phyloP scores from a whole-genome alignment of 2,888 invertebrate species.

The Amiota minor region DNA sequence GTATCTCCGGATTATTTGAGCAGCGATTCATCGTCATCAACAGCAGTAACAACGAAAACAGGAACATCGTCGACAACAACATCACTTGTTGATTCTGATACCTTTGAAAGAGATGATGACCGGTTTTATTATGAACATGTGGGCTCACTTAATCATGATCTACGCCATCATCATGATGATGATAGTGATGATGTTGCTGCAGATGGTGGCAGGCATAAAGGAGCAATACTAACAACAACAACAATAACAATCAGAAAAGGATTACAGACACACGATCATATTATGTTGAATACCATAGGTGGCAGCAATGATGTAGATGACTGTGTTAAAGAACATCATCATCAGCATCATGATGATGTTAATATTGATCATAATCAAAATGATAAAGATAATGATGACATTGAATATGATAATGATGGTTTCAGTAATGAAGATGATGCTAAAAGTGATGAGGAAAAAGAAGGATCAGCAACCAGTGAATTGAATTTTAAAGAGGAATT shows the following conservation, averaged over 20 bases:
- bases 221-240: constrained; percentile 9
- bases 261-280: constrained; percentile 52
- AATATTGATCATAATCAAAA: not conserved
- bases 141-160: constrained; percentile 15
- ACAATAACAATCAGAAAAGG: constrained; percentile 20
- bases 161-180: not conserved
- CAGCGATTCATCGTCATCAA: constrained; percentile 35
- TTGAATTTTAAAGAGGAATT: constrained; percentile 64
- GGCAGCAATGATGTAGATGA: constrained; percentile 45
- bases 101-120: constrained; percentile 47
- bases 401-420: not conserved
- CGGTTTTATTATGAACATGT: constrained; percentile 66
- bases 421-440: not conserved
- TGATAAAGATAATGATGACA: constrained; percentile 38
- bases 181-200: constrained; percentile 7
- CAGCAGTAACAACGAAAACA: constrained; percentile 40
- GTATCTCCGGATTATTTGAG: constrained; percentile 29
- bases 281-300: constrained; percentile 59
- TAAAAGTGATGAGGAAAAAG: constrained; percentile 2
- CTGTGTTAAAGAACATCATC: constrained; percentile 20
- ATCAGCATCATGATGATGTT: not conserved
- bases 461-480: constrained; percentile 48
- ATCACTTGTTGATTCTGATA: constrained; percentile 23
- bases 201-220: constrained; percentile 2
- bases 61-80: constrained; percentile 46